Base-by-base conservation (phyloP, 2,113 vertebrate species). In the Silurus meridionalis region DNA sequence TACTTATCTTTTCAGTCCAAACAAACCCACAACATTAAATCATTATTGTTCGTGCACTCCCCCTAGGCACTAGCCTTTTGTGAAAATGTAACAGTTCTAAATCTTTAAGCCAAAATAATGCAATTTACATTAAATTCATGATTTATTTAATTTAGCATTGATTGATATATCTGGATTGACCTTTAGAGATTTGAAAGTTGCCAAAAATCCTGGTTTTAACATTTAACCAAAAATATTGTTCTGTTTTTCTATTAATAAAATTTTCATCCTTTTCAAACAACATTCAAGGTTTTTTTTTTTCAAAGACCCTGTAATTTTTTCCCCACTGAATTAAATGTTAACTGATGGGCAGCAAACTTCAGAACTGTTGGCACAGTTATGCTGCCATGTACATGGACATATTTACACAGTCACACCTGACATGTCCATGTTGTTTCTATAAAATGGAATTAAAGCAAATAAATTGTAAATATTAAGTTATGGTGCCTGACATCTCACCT, bases 401-500 rank as follows among this genome's bases (percentile, higher is more conserved):
- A 19, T 83, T 61, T 8, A 57, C 5, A 5, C 52, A 48, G 52
- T 37, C 50, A n/a, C 75, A 58, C 25, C 10, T 25, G 60, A 55
- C 60, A 85, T 53, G 48, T 53, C 21, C 50, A 37, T 67, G 46
- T n/a, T 85, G 11, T 66, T 77, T 77, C 72, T 75, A 85, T 77
- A 77, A 14, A 57, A 67, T 79, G 61, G 17, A 57, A 67, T 53
- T 46, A 55, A 85, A 75, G 57, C 57, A 83, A 28, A 15, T 57
- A 85, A 79, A 85, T 5, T 79, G 61, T 78, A 77, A 66, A 66
- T 37, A 64, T 85, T 10, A 46, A 77, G 83, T 50, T 85, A 66
- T 79, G 71, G 37, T 67, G 50, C 13, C 67, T 81, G 28, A 86
- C 14, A 37, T 52, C 63, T 80, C 78, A 81, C 64, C 55, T 80